Percentiles rank a stretch among this genome's conserved stretches.
Conservation (phyloP, 1,140 invertebrate species). For the Odontomachus brunneus region DNA sequence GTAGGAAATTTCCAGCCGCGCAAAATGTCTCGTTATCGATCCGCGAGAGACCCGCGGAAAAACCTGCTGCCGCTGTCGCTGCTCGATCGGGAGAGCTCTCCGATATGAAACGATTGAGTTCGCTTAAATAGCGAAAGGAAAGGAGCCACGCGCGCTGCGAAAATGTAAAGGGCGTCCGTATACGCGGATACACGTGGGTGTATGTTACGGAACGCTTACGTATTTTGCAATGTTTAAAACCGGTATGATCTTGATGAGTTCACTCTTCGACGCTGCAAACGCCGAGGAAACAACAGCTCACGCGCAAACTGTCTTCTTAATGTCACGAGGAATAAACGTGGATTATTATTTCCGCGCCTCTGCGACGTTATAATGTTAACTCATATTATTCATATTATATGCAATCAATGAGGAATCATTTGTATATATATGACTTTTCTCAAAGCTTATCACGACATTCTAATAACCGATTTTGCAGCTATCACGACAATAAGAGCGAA, state of each 20-base stretch:
- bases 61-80: slow-evolving; percentile 23
- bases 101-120: slow-evolving; percentile 22
- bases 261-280: slow-evolving; percentile 41
- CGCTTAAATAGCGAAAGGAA: slow-evolving; percentile 59
- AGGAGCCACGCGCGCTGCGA: slow-evolving; percentile 40
- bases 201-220: slow-evolving; percentile 17
- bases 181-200: not conserved
- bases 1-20: slow-evolving; percentile 62
- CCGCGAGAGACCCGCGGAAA: slow-evolving; percentile 43
- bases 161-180: slow-evolving; percentile 55
- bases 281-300: not conserved
- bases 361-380: not conserved
- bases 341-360: not conserved
- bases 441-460: too few relatives aligned
- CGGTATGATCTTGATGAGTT: slow-evolving; percentile 47
- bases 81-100: slow-evolving; percentile 33
- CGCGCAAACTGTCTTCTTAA: slow-evolving; percentile 29
- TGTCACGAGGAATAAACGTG: not conserved
- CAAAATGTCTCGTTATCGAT: slow-evolving; percentile 39
- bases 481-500: too few relatives aligned
- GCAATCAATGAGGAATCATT: slow-evolving; percentile 15
- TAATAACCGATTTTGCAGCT: too few relatives aligned
- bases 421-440: too few relatives aligned
- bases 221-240: slow-evolving; percentile 36
- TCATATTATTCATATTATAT: not conserved